Conservation (phyloP, 2,888 invertebrate species). For the Thyatira batis region DNA sequence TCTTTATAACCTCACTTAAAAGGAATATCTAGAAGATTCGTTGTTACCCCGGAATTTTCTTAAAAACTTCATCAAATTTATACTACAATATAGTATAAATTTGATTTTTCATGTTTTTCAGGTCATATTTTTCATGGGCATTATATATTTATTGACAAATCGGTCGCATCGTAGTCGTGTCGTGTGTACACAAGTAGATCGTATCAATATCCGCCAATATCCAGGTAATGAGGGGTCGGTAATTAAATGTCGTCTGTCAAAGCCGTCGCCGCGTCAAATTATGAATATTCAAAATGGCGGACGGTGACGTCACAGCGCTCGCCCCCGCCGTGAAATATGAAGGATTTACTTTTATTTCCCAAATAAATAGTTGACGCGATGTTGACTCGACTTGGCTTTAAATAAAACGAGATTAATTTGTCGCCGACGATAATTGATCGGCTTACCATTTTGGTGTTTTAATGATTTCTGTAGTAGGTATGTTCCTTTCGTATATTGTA, state of each 20-base stretch:
- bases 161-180: constrained; percentile 38
- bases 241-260: constrained; percentile 81
- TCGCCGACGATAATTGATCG: background rate
- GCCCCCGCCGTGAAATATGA: constrained; percentile 32
- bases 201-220: constrained; percentile 73
- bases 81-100: too few species aligned
- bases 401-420: constrained; percentile 18
- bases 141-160: background rate
- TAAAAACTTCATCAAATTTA: too few species aligned
- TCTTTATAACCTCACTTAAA: too few species aligned
- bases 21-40: too few species aligned
- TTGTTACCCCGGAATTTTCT: too few species aligned
- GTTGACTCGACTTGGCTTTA: constrained; percentile 17
- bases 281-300: constrained; percentile 70
- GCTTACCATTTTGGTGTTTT: background rate
- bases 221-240: constrained; percentile 79
- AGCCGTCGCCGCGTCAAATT: constrained; percentile 74
- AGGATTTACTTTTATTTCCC: constrained; percentile 47
- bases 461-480: background rate
- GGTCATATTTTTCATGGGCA: too few species aligned
- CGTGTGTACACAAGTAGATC: constrained; percentile 26
- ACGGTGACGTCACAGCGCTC: constrained; percentile 48
- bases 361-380: constrained; percentile 30
- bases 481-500: too few species aligned
- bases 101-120: too few species aligned